Evolutionary conservation across 2,797 vertebrate species (phyloP).

Genomic region (Coendou prehensilis): DNA sequence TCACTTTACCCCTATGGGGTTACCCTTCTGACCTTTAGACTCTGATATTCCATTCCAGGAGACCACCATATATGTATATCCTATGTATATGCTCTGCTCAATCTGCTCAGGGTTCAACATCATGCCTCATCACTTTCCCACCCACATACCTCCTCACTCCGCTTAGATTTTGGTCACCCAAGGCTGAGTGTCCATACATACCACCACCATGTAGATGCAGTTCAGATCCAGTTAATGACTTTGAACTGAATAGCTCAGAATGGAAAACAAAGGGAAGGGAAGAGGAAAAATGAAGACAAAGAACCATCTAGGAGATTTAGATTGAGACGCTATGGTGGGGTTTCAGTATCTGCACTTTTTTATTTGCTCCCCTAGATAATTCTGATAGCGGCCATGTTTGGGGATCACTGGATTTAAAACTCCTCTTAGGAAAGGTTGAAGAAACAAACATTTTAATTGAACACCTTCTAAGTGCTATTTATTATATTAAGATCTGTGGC

Average conservation of each 20-base stretch:
- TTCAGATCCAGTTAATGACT: neutral
- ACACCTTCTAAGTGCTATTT: neutral
- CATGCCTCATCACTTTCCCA: neutral
- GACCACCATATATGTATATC: too few relatives aligned
- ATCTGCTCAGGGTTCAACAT: neutral
- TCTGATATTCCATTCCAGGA: neutral
- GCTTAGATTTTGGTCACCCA: neutral
- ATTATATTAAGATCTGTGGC: neutral
- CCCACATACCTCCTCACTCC: neutral
- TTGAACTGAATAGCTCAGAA: neutral
- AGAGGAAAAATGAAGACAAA: neutral
- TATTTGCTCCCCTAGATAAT: neutral
- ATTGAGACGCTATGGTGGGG: neutral
- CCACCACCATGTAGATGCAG: neutral
- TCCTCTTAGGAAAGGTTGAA: neutral
- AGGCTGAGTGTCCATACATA: neutral
- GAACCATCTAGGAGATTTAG: neutral
- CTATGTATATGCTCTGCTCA: neutral
- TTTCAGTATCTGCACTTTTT: neutral
- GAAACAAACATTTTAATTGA: constrained; percentile 46
- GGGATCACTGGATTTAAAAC: neutral
- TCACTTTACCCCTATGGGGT: neutral
- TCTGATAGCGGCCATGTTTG: neutral
- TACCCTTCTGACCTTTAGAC: neutral
- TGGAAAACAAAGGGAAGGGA: neutral